Evolutionary conservation across 2,888 invertebrate genomes (phyloP).

Genomic region (Eumerus sabulonum): DNA sequence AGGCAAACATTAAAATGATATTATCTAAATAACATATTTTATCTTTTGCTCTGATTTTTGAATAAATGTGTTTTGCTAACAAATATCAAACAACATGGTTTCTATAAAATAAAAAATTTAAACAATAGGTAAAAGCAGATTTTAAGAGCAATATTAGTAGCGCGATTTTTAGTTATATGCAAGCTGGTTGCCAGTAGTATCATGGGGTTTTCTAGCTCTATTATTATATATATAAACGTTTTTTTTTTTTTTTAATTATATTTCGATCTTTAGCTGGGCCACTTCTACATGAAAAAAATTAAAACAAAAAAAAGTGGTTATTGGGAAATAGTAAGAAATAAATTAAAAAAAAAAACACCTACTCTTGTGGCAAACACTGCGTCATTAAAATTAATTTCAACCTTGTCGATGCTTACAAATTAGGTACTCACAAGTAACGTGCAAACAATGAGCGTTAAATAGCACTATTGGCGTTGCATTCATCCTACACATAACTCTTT

Average conservation of each 20-base stretch:
- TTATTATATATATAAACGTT: too few relatives aligned
- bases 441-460: slow-evolving; percentile 44
- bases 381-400: slow-evolving; percentile 61
- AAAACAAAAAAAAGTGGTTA: slow-evolving; percentile 48
- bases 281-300: slow-evolving; percentile 47
- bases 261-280: slow-evolving; percentile 62
- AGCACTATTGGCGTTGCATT: slow-evolving; percentile 53
- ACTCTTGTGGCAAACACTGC: slow-evolving; percentile 15
- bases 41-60: slow-evolving; percentile 42
- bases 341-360: slow-evolving; percentile 29
- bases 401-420: slow-evolving; percentile 49
- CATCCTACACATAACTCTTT: slow-evolving; percentile 60
- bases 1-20: slow-evolving; percentile 37
- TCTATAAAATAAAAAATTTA: slow-evolving; percentile 55
- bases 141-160: too few relatives aligned
- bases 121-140: too few relatives aligned
- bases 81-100: slow-evolving; percentile 55
- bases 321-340: slow-evolving; percentile 60
- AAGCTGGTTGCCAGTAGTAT: slow-evolving; percentile 35
- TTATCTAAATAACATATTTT: slow-evolving; percentile 51
- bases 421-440: slow-evolving; percentile 35
- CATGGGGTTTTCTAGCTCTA: slow-evolving; percentile 24
- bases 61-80: slow-evolving; percentile 64
- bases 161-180: too few relatives aligned
- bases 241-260: slow-evolving; percentile 57